phyloP scores from a whole-genome alignment of 1,140 invertebrate species.

The Drosophila sucinea region DNA sequence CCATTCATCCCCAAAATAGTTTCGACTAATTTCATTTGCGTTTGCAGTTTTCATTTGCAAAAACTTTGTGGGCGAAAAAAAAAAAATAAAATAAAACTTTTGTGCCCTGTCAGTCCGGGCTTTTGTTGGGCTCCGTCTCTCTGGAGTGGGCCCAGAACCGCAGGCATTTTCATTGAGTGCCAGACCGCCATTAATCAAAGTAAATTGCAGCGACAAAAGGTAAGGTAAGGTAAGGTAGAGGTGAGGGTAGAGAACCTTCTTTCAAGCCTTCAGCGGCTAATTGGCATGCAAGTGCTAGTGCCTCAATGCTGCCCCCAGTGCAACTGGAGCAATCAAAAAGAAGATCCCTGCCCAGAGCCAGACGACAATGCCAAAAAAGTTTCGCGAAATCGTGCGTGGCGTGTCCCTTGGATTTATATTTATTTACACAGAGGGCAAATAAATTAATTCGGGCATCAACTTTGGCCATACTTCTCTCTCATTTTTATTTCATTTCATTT shows the following conservation, averaged over 20 bases:
- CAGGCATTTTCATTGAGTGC: conserved; percentile 54
- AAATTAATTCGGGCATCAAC: conserved; percentile 53
- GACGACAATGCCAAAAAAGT: conserved; percentile 19
- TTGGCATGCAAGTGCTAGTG: conserved; percentile 20
- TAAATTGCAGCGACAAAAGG: conserved; percentile 42
- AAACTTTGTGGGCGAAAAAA: conserved; percentile 26
- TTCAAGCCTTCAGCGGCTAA: conserved; percentile 26
- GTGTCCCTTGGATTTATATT: conserved; percentile 31
- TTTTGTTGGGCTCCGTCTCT: conserved; percentile 13
- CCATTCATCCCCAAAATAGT: conserved; percentile 60
- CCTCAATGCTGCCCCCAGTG: background rate
- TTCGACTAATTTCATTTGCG: conserved; percentile 78
- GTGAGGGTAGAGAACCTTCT: background rate
- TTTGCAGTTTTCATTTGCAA: conserved; percentile 68
- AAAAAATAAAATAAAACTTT: conserved; percentile 12
- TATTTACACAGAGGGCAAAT: conserved; percentile 58
- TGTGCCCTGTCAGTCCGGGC: conserved; percentile 39
- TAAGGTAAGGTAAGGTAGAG: conserved; percentile 1
- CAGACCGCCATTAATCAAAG: conserved; percentile 74
- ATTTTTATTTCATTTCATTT: conserved; percentile 1
- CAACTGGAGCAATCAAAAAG: conserved; percentile 20
- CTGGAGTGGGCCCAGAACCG: conserved; percentile 17
- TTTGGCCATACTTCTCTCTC: conserved; percentile 45
- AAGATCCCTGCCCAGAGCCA: conserved; percentile 2
- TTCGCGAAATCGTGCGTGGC: conserved; percentile 19